Conservation (phyloP, 2,797 vertebrate species). For the Sylvia borin region DNA sequence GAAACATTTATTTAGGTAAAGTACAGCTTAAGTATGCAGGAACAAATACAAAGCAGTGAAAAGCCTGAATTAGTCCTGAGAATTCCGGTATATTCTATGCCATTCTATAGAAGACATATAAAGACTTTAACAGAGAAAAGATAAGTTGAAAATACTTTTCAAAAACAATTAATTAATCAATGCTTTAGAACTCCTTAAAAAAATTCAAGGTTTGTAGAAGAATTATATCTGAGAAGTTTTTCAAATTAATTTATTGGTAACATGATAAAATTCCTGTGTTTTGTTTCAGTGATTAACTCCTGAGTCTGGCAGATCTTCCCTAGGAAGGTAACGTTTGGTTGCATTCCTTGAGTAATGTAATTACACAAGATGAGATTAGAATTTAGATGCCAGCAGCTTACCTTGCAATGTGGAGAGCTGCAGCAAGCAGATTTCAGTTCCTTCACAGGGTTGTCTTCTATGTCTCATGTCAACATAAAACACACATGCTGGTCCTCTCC, state of each 20-base stretch:
- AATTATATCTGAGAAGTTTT: neutral
- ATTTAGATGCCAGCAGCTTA: neutral
- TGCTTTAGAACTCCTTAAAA: neutral
- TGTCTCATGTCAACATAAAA: neutral
- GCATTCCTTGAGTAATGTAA: neutral
- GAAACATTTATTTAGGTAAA: neutral
- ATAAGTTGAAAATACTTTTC: neutral
- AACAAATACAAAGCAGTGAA: neutral
- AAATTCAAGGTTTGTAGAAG: neutral
- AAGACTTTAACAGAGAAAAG: neutral
- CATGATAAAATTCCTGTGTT: neutral
- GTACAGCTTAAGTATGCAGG: neutral
- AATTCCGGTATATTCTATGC: neutral
- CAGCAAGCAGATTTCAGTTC: neutral
- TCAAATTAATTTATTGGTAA: neutral
- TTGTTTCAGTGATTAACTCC: neutral
- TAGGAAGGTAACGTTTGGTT: neutral
- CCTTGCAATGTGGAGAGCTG: neutral
- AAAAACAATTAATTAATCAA: neutral
- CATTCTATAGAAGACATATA: neutral
- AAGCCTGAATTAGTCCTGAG: neutral
- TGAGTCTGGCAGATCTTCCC: neutral
- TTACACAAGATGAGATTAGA: neutral
- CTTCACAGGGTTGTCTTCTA: neutral
- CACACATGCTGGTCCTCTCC: neutral